phyloP scores from a whole-genome alignment of 2,797 vertebrate species.

The Phrynocephalus forsythii region DNA sequence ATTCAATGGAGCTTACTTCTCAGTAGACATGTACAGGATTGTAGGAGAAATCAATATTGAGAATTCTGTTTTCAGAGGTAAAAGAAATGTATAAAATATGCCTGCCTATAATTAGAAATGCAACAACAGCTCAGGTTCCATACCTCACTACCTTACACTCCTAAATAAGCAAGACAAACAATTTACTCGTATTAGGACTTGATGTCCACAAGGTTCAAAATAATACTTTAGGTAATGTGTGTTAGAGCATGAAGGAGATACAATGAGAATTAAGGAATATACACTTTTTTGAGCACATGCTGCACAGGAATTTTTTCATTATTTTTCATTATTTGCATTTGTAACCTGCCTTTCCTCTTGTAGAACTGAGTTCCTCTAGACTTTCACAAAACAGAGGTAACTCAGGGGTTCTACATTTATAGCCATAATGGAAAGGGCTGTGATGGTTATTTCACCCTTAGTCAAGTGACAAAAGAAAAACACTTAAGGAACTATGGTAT shows the following conservation, averaged over 20 bases:
- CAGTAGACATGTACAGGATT: not conserved
- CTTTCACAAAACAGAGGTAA: too few relatives aligned
- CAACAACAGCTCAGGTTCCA: not conserved
- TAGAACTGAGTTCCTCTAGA: too few relatives aligned
- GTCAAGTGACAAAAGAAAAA: too few relatives aligned
- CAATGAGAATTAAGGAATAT: not conserved
- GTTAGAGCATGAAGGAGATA: not conserved
- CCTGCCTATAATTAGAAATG: not conserved
- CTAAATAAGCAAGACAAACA: not conserved
- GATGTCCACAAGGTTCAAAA: not conserved
- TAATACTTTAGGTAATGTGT: not conserved
- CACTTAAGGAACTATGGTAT: too few relatives aligned
- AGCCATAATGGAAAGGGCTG: too few relatives aligned
- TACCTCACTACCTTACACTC: not conserved
- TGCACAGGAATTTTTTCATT: not conserved
- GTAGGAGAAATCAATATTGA: not conserved
- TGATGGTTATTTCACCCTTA: too few relatives aligned
- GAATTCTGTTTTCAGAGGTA: not conserved
- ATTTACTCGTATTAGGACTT: too few relatives aligned
- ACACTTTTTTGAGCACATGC: not conserved
- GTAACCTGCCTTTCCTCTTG: not conserved
- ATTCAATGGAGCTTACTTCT: not conserved
- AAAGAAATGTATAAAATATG: not conserved
- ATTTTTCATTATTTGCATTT: not conserved
- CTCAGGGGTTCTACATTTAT: too few relatives aligned